A percentile compares a stretch with the other conserved stretches of the same genome.
phyloP scores from a whole-genome alignment of 2,113 vertebrate species.

The Astatoreochromis straeleni region DNA sequence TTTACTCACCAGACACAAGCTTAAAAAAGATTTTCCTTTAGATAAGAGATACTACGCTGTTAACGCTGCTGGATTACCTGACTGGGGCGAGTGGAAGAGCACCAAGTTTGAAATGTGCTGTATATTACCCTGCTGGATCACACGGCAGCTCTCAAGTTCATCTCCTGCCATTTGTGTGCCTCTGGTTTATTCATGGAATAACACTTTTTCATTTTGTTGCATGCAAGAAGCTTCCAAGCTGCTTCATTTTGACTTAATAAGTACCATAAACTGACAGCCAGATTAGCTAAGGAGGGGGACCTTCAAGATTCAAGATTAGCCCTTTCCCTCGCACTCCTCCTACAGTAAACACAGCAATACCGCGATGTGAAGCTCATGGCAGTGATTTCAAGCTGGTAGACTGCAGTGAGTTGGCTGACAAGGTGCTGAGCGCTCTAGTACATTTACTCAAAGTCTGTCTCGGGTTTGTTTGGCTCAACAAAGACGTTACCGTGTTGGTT shows the following conservation, averaged over 20 bases:
- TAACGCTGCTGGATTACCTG: neutral
- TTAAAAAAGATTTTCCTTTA: conserved; percentile 4
- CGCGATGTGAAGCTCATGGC: conserved; percentile 25
- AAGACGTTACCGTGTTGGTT: conserved; percentile 33
- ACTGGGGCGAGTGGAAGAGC: neutral
- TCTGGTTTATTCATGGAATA: neutral
- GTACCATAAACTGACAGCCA: neutral
- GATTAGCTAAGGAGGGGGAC: neutral
- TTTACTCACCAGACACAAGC: conserved; percentile 23
- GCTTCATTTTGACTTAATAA: neutral
- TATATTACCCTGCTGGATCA: neutral
- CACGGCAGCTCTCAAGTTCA: neutral
- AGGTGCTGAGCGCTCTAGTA: conserved; percentile 21
- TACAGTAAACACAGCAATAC: conserved; percentile 30
- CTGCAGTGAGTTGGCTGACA: conserved; percentile 1
- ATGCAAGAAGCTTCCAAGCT: neutral
- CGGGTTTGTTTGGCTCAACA: conserved; percentile 27
- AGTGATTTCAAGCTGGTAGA: neutral
- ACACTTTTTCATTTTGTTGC: neutral
- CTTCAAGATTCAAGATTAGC: neutral
- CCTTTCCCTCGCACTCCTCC: neutral
- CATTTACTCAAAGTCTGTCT: conserved; percentile 38
- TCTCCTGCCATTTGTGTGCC: neutral
- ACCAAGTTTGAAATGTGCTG: neutral
- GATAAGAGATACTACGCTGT: conserved; percentile 25